These are phyloP conservation scores for Conchocele bisecta DNA, from an alignment of 2,888 invertebrate species.

Conservation along the genomic window DNA sequence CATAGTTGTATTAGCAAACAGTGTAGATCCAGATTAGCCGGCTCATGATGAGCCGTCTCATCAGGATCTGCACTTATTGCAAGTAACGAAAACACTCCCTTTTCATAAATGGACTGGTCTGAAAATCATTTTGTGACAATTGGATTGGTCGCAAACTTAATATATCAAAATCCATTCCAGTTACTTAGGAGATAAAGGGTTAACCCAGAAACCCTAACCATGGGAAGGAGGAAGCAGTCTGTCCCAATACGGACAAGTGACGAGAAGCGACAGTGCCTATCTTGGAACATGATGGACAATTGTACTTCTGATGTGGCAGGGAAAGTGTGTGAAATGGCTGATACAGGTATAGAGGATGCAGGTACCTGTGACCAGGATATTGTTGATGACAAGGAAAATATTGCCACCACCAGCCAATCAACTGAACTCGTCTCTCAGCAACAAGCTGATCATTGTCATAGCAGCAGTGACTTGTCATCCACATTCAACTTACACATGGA, in stretches of 20 bases:
- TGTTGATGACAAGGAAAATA: no score
- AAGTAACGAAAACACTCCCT: no score
- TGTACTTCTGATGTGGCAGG: background rate
- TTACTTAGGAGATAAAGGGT: no score
- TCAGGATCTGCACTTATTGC: no score
- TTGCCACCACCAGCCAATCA: background rate
- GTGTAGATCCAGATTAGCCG: no score
- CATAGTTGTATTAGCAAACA: no score
- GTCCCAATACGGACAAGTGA: conserved; percentile 68
- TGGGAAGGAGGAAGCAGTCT: conserved; percentile 76
- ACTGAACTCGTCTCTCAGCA: background rate
- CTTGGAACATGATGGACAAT: conserved; percentile 79
- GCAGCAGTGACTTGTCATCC: conserved; percentile 40
- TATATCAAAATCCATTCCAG: no score
- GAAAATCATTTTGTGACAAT: no score
- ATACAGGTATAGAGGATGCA: background rate
- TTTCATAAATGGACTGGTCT: no score
- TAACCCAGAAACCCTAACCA: conserved; percentile 48
- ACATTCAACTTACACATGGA: conserved; percentile 60
- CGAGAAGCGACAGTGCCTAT: conserved; percentile 69
- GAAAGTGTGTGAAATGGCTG: background rate
- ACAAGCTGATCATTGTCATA: conserved; percentile 1
- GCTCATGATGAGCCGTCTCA: no score
- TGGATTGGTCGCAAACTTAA: no score
- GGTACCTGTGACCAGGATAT: background rate